Percentiles rank a stretch among this genome's conserved stretches.
phyloP scores from a whole-genome alignment of 92 coral and sea anemone species.

The Desmophyllum pertusum region DNA sequence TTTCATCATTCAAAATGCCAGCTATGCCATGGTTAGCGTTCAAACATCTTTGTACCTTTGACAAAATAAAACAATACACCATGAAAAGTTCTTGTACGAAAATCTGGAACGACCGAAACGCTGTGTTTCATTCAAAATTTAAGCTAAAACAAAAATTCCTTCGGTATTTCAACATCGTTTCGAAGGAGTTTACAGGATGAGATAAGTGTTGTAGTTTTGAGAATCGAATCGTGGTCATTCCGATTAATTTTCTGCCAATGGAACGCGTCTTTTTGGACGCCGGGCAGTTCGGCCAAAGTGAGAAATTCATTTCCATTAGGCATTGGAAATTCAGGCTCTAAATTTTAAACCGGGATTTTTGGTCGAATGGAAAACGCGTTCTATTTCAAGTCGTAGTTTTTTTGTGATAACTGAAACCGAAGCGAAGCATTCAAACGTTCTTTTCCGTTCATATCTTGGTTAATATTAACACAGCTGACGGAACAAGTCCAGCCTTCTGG shows the following conservation, averaged over 20 bases:
- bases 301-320: background rate
- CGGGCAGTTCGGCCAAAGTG: background rate
- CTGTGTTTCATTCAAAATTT: background rate
- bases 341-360: background rate
- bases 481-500: constrained; percentile 88
- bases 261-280: background rate
- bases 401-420: background rate
- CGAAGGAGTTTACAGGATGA: background rate
- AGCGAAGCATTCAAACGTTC: background rate
- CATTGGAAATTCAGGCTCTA: background rate
- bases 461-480: constrained; percentile 89
- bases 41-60: too few relatives aligned
- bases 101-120: background rate
- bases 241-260: too few relatives aligned
- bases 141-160: background rate
- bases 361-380: background rate
- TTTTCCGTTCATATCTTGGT: constrained; percentile 61
- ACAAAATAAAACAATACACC: too few relatives aligned
- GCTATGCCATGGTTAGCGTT: too few relatives aligned
- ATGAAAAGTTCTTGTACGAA: too few relatives aligned
- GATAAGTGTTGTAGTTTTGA: background rate
- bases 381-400: background rate
- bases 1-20: too few relatives aligned
- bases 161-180: background rate
- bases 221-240: too few relatives aligned